These are phyloP conservation scores for Trogon melanurus DNA, from an alignment of 2,113 vertebrate genomes.

Conservation along the genomic window DNA sequence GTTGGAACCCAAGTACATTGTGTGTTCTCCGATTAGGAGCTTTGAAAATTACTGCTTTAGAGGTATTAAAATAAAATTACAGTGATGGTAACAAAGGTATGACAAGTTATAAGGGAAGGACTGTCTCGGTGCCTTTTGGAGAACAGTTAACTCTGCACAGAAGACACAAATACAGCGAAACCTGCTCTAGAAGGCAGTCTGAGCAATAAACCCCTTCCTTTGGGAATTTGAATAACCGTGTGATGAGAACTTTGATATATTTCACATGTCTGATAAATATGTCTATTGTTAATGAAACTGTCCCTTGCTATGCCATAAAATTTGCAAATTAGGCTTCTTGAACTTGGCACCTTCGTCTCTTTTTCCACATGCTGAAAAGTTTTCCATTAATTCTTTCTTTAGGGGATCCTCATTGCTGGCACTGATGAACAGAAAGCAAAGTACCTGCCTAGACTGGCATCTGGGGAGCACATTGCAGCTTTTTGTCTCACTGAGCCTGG, in stretches of 20 bases:
- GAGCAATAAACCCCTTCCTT: not conserved
- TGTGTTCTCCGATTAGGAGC: not conserved
- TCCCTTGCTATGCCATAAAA: not conserved
- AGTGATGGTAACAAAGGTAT: not conserved
- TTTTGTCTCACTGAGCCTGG: constrained; percentile 95
- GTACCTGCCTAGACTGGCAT: constrained; percentile 90
- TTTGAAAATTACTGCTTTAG: not conserved
- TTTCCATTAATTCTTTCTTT: not conserved
- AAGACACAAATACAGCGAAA: not conserved
- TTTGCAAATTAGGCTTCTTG: not conserved
- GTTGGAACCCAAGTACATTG: not conserved
- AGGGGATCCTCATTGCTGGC: constrained; percentile 94
- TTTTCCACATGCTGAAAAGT: not conserved
- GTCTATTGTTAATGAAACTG: not conserved
- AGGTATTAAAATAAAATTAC: not conserved
- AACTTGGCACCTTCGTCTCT: not conserved
- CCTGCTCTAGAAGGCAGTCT: not conserved
- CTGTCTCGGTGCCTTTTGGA: not conserved
- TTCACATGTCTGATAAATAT: not conserved
- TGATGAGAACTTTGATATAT: not conserved
- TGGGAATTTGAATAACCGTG: not conserved
- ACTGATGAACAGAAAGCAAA: constrained; percentile 93
- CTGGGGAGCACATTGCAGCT: constrained; percentile 92
- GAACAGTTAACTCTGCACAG: not conserved
- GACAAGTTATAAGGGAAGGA: not conserved